A percentile compares a stretch with the other conserved stretches of the same genome.
phyloP scores from a whole-genome alignment of 2,888 invertebrate species.

The Baronia brevicornis region DNA sequence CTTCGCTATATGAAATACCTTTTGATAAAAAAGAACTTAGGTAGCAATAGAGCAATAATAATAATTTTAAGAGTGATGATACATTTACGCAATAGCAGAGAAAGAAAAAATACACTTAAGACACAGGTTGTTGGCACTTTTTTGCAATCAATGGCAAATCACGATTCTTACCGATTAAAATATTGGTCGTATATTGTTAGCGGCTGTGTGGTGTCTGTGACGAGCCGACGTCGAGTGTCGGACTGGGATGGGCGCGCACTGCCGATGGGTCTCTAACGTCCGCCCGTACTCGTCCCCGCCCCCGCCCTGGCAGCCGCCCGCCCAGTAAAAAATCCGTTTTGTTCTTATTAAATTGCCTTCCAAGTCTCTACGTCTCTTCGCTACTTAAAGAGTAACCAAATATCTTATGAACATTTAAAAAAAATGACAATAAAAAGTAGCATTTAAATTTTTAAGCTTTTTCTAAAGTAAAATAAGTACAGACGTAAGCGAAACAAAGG shows the following conservation, averaged over 20 bases:
- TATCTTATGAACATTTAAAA: no score
- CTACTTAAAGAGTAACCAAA: slow-evolving; percentile 1
- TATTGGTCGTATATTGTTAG: slow-evolving; percentile 62
- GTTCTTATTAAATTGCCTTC: slow-evolving; percentile 15
- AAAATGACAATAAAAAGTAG: no score
- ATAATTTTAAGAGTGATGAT: no score
- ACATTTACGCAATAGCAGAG: slow-evolving; percentile 55
- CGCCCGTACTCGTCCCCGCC: no score
- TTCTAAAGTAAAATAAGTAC: background rate
- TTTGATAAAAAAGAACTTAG: slow-evolving; percentile 26
- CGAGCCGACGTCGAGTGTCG: slow-evolving; percentile 76
- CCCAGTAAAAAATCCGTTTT: slow-evolving; percentile 47
- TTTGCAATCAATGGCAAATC: slow-evolving; percentile 45
- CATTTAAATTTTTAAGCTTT: no score
- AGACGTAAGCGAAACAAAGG: background rate
- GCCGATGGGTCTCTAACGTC: no score
- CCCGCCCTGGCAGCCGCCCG: slow-evolving; percentile 23
- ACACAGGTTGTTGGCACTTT: slow-evolving; percentile 40
- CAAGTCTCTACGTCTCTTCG: background rate
- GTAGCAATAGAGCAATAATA: slow-evolving; percentile 39
- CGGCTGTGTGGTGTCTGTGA: slow-evolving; percentile 64
- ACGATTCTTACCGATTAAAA: slow-evolving; percentile 69
- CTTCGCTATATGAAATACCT: slow-evolving; percentile 19
- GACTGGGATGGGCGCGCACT: slow-evolving; percentile 72
- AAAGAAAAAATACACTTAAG: slow-evolving; percentile 38